A percentile compares a stretch with the other conserved stretches of the same genome.
phyloP scores from a whole-genome alignment of 1,140 invertebrate genomes.

The Bursaphelenchus mucronatus region DNA sequence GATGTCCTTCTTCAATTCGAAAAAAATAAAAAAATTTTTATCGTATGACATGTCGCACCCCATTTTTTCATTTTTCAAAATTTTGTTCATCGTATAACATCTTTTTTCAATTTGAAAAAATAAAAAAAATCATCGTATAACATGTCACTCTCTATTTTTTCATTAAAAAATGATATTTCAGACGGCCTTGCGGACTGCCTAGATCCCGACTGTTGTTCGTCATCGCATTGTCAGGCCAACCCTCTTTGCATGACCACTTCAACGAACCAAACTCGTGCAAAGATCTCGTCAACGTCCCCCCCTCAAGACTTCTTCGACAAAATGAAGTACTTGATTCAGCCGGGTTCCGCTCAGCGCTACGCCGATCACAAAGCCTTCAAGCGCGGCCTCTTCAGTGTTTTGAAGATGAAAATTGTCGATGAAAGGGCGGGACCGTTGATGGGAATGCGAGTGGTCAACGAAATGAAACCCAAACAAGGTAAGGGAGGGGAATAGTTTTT shows the following conservation, averaged over 20 bases:
- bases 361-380: slow-evolving; percentile 88
- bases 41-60: too few relatives aligned
- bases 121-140: too few relatives aligned
- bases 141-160: too few relatives aligned
- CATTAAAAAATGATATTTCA: slow-evolving; percentile 61
- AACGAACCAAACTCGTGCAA: slow-evolving; percentile 85
- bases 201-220: slow-evolving; percentile 91
- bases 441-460: slow-evolving; percentile 87
- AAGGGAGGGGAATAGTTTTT: too few relatives aligned
- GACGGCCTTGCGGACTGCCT: slow-evolving; percentile 93
- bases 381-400: slow-evolving; percentile 75
- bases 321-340: slow-evolving; percentile 95
- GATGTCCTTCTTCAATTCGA: too few relatives aligned
- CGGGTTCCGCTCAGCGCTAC: slow-evolving; percentile 92
- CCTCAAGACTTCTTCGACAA: slow-evolving; percentile 77
- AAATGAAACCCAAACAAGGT: slow-evolving; percentile 83
- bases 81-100: too few relatives aligned
- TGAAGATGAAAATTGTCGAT: slow-evolving; percentile 81
- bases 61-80: too few relatives aligned
- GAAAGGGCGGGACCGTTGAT: slow-evolving; percentile 82
- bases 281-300: slow-evolving; percentile 72
- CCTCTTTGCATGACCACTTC: slow-evolving; percentile 62
- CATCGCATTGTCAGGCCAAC: slow-evolving; percentile 72
- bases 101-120: too few relatives aligned
- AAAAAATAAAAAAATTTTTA: too few relatives aligned